Percentiles rank a stretch among this genome's conserved stretches.
phyloP scores from a whole-genome alignment of 2,797 vertebrate genomes.

The Aulostomus chinensis region DNA sequence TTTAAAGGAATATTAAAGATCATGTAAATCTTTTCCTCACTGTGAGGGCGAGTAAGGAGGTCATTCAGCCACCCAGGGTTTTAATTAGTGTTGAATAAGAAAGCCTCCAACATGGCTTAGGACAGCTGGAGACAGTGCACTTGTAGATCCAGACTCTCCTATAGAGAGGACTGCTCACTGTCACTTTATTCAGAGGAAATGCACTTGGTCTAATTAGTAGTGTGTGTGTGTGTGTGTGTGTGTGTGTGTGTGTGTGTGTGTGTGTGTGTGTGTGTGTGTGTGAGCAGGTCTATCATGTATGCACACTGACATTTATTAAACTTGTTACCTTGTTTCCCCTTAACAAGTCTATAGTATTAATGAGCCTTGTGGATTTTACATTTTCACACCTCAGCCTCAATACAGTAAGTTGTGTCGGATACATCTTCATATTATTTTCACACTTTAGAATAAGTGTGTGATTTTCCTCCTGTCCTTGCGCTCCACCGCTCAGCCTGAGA shows the following conservation, averaged over 20 bases:
- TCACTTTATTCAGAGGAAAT: conserved; percentile 42
- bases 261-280: neutral
- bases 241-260: conserved; percentile 10
- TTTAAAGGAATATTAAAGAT: conserved; percentile 23
- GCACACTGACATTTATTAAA: conserved; percentile 52
- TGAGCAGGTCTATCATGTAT: too few species aligned
- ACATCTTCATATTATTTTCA: neutral
- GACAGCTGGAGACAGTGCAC: conserved; percentile 41
- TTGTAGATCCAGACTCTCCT: conserved; percentile 37
- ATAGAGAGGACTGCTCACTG: conserved; percentile 12
- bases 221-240: conserved; percentile 3
- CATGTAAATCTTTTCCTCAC: conserved; percentile 24
- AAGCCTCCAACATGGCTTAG: conserved; percentile 17
- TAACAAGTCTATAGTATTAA: conserved; percentile 27
- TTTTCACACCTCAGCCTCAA: conserved; percentile 11
- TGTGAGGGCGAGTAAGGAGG: conserved; percentile 51
- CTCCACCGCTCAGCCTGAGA: conserved; percentile 7
- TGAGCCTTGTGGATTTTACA: neutral
- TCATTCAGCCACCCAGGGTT: conserved; percentile 29
- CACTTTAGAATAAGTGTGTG: neutral
- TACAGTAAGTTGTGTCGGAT: conserved; percentile 6
- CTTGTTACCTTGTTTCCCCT: conserved; percentile 34
- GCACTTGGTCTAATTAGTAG: conserved; percentile 31
- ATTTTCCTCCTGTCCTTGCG: conserved; percentile 2
- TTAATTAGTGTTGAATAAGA: conserved; percentile 51